Evolutionary conservation across 23 tunicate genomes (phyloP).

Genomic region (Trididemnum nubilum): DNA sequence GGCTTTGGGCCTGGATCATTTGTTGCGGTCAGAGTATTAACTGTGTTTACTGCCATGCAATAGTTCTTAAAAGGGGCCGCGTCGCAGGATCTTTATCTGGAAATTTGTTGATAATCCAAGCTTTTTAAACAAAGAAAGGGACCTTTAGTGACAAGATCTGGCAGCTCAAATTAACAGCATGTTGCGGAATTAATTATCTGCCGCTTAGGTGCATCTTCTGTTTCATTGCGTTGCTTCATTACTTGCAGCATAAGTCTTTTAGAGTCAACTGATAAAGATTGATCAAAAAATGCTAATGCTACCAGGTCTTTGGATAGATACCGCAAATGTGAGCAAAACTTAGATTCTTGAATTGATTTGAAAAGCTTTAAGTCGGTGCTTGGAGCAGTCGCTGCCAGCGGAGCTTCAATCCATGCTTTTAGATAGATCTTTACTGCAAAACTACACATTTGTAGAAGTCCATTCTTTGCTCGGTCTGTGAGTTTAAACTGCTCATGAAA

Average conservation of each 20-base stretch:
- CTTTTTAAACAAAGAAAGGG: slow-evolving; percentile 11
- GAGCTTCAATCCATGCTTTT: slow-evolving; percentile 31
- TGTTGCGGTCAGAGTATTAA: slow-evolving; percentile 1
- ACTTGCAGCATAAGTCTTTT: slow-evolving; percentile 15
- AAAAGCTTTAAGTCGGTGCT: slow-evolving; percentile 22
- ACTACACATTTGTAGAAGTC: not conserved
- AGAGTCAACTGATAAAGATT: not conserved
- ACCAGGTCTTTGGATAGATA: slow-evolving; percentile 20
- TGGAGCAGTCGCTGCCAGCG: slow-evolving; percentile 13
- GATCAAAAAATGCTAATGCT: slow-evolving; percentile 1
- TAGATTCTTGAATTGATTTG: too few species aligned
- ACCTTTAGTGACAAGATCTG: slow-evolving; percentile 21
- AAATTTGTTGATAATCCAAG: slow-evolving; percentile 15
- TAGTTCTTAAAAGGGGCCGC: not conserved
- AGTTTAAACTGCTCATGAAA: slow-evolving; percentile 33
- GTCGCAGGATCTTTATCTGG: not conserved
- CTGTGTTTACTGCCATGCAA: not conserved
- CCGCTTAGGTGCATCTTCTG: slow-evolving; percentile 19
- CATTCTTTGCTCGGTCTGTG: slow-evolving; percentile 4
- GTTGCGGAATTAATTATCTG: slow-evolving; percentile 9
- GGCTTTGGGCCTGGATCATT: too few species aligned
- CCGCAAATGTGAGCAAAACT: slow-evolving; percentile 17
- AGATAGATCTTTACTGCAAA: slow-evolving; percentile 21
- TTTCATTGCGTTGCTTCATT: not conserved
- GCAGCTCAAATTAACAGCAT: not conserved